Base-by-base conservation (phyloP, 2,797 vertebrate genomes). In the Anisognathus igniventris region DNA sequence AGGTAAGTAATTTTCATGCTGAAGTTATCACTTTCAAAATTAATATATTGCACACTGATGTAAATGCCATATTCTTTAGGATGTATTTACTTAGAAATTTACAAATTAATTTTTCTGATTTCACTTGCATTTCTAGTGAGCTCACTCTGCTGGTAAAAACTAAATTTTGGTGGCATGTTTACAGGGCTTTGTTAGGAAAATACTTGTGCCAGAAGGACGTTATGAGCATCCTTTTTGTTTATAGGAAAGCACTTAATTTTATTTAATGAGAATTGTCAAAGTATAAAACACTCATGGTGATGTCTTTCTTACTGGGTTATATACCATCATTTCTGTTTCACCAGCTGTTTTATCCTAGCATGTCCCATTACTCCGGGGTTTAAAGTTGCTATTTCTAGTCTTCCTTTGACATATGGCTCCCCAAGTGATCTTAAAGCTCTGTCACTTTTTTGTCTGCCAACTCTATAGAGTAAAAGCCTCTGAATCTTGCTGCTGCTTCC, bases 1-100 rank as follows among this genome's bases (percentile, higher is more conserved):
- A 97, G 98, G 98, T 97, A 96, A 98, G 97, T 96, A 85, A 92
- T 79, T 68, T 94, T 96, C 77, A 61, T 86, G 85, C 96, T 94
- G 85, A 95, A 86, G 85, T 67, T 78, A 48, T 58, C 71, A 95
- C 91, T 96, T 96, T 95, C 94, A 95, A 91, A 96, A 87, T 90
- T 86, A 95, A 94, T 92, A 79, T 86, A 71, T 88, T 88, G 87
- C 96, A 96, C 92, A 74, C 80, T 79, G 90, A 93, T 95, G 86
- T 95, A 96, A 96, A 95, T 96, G 94, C 95, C 67, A 70, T 84
- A 77, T 93, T 94, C 71, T 93, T 94, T 95, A 96, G 95, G 76
- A 88, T 91, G 70, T 95, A 95, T 97, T 97, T 97, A 82, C 91
- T 74, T 96, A 96, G 85, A 94, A 31, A 16, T 90, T 79, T 94